Conservation (phyloP, 2,888 invertebrate species). For the Drosophila lutescens region DNA sequence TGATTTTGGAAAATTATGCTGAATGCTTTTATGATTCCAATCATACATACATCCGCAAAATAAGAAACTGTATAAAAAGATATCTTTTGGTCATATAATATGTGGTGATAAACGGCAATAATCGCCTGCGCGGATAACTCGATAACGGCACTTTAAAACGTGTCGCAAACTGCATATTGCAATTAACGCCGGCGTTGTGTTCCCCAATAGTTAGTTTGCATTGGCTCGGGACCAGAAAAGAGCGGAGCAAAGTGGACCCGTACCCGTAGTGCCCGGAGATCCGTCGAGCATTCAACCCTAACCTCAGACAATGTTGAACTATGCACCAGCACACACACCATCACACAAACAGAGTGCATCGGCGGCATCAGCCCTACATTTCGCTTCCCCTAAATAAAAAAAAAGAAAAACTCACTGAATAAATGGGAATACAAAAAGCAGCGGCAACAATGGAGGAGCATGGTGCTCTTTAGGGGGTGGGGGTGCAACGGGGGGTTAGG, state of each 20-base stretch:
- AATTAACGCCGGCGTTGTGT: constrained; percentile 2
- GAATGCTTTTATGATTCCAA: too few species aligned
- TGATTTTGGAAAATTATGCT: too few species aligned
- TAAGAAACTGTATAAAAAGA: too few species aligned
- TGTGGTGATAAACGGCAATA: too few species aligned
- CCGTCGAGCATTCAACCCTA: constrained; percentile 75
- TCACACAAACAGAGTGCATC: constrained; percentile 32
- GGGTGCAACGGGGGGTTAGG: not conserved
- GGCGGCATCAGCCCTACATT: constrained; percentile 55
- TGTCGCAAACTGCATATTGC: constrained; percentile 13
- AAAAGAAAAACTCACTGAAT: not conserved
- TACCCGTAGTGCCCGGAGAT: constrained; percentile 14
- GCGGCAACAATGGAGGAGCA: constrained; percentile 19
- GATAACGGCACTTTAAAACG: not conserved
- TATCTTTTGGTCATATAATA: too few species aligned
- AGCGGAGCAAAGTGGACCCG: constrained; percentile 19
- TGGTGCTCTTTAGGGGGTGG: not conserved
- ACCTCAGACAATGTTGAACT: constrained; percentile 80
- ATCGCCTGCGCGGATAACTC: not conserved
- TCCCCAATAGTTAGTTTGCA: constrained; percentile 6
- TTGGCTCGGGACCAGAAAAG: constrained; percentile 11
- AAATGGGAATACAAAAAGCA: constrained; percentile 23
- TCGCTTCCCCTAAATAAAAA: constrained; percentile 35
- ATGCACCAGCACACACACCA: constrained; percentile 43
- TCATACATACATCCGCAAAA: too few species aligned